A percentile compares a stretch with the other conserved stretches of the same genome.
These are phyloP conservation scores for Dicycla oo DNA, from an alignment of 2,888 invertebrate species.

Conservation along the genomic window DNA sequence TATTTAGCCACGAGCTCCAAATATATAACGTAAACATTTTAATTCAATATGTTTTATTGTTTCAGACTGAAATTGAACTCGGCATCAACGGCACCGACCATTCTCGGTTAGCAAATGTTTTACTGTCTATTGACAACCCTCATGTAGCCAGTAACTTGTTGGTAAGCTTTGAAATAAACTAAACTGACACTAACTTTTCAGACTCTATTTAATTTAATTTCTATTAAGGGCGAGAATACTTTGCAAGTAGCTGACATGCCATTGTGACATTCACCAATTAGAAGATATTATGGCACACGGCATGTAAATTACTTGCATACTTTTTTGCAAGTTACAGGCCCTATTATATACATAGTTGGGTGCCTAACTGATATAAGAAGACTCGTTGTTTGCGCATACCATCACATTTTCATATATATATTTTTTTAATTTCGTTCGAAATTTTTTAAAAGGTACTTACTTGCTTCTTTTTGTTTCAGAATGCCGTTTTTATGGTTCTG, in stretches of 20 bases:
- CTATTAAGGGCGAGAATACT: too few relatives aligned
- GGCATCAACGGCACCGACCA: conserved; percentile 14
- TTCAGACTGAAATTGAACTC: conserved; percentile 14
- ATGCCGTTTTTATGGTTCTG: conserved; percentile 7
- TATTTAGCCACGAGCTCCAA: too few relatives aligned
- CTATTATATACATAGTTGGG: too few relatives aligned
- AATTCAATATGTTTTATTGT: not conserved
- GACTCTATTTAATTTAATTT: too few relatives aligned
- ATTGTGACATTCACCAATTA: too few relatives aligned
- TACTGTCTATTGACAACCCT: conserved; percentile 14
- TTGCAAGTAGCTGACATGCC: too few relatives aligned
- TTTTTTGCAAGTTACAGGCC: too few relatives aligned
- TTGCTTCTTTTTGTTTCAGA: conserved; percentile 13
- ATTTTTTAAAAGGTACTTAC: not conserved
- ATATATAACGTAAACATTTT: not conserved
- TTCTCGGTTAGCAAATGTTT: conserved; percentile 9
- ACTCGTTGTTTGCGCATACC: not conserved
- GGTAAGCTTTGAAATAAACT: conserved; percentile 1
- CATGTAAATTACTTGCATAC: too few relatives aligned
- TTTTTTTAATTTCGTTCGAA: not conserved
- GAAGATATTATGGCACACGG: too few relatives aligned
- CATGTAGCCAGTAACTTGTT: not conserved
- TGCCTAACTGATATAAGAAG: not conserved
- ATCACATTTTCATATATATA: too few relatives aligned
- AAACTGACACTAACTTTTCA: not conserved